Evolutionary conservation across 2,113 vertebrate genomes (phyloP), one percentile per base, ranked within the genome.

Genomic region (Malurus melanocephalus): DNA sequence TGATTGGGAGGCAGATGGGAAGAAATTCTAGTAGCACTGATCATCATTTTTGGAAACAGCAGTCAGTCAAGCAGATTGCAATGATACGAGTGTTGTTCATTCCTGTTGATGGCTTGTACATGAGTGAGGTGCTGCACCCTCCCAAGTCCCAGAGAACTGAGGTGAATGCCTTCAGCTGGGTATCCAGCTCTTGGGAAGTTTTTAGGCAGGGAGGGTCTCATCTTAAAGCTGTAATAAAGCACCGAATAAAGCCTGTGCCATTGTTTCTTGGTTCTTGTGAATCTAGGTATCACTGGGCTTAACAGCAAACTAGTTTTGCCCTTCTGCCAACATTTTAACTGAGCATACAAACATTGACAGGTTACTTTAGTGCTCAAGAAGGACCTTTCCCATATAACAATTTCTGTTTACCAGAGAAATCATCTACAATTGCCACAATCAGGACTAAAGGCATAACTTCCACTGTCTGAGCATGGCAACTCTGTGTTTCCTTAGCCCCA

Each of bases 401-500:
- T 52, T 46, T 27, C 48, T 64, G 11, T 66, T 78, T 94, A 71
- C 61, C 24, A 38, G 30, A 62, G 27, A 67, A 77, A 86, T 76
- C 4, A 80, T 35, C 48, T 77, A 18, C 18, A 77, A 5, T 11
- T 38, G 22, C 38, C 45, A 52, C 17, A 33, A 16, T 16, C 45
- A 48, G 53, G 81, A 62, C 38, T 32, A 76, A 79, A 82, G 32
- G 16, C 16, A n/a, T 61, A 79, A 49, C 21, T 83, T 80, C 24
- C 45, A 67, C 15, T 28, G 38, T 40, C 40, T 4, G 3, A 60
- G 40, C 1, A 3, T 0, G 0, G 26, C 59, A 69, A 17, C 30
- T 75, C 33, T 0, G 0, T 23, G 40, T 59, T 33, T 57, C 28
- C 35, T 59, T 56, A 77, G 68, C 40, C 23, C 40, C 52, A 61